Conservation (phyloP, 1,140 invertebrate genomes). For the Euwallacea fornicatus region DNA sequence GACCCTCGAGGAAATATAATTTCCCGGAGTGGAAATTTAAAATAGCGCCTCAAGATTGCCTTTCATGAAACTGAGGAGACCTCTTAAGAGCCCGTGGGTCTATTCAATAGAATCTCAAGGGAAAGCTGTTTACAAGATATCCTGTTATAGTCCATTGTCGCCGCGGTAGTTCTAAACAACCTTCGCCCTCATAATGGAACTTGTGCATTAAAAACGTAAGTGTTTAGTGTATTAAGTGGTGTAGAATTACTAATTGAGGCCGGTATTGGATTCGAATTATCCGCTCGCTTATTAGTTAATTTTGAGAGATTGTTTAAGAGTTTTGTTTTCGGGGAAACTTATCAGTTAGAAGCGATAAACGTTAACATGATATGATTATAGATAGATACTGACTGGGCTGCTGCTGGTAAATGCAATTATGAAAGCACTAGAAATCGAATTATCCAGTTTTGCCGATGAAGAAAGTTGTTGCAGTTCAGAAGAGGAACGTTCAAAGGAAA, state of each 20-base stretch:
- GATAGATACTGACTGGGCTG: not conserved
- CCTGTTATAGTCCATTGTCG: constrained; percentile 30
- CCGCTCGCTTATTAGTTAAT: no score
- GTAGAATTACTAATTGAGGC: constrained; percentile 6
- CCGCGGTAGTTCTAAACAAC: constrained; percentile 23
- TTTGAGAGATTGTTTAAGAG: no score
- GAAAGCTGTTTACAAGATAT: constrained; percentile 28
- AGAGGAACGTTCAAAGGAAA: not conserved
- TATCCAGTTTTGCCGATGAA: not conserved
- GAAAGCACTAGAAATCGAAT: constrained; percentile 1
- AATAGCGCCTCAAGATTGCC: constrained; percentile 16
- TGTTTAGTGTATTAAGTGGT: constrained; percentile 9
- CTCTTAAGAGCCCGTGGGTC: constrained; percentile 7
- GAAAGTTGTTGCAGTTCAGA: not conserved
- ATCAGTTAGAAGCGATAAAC: no score
- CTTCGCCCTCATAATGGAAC: constrained; percentile 15
- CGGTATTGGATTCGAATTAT: no score
- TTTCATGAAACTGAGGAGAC: constrained; percentile 23
- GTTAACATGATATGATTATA: not conserved
- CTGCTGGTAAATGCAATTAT: not conserved
- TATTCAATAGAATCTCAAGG: constrained; percentile 20
- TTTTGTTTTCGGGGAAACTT: no score
- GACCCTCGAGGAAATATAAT: constrained; percentile 8
- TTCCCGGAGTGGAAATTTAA: constrained; percentile 21
- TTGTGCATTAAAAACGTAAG: constrained; percentile 16